These are phyloP conservation scores for Teleogryllus oceanicus DNA, from an alignment of 2,888 invertebrate genomes.

Conservation along the genomic window DNA sequence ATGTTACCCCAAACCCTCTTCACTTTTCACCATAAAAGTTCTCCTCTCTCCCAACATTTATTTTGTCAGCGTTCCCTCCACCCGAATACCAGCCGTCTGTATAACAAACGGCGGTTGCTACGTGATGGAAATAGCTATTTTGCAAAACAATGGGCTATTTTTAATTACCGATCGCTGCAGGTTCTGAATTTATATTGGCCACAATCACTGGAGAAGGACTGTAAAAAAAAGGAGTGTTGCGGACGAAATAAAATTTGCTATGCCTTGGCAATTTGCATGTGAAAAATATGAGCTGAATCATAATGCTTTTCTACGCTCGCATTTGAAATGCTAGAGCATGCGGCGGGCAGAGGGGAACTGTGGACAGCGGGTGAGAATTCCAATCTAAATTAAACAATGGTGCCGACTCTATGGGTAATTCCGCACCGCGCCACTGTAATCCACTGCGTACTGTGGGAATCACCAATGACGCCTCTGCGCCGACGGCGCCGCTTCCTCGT, in stretches of 20 bases:
- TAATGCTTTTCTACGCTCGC: background rate
- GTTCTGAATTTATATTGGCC: background rate
- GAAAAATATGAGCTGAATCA: background rate
- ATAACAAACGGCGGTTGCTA: background rate
- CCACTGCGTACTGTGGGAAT: background rate
- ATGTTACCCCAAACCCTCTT: too few species aligned
- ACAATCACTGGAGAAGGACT: background rate
- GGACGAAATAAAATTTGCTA: background rate
- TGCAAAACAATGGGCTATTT: background rate
- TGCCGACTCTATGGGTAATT: background rate
- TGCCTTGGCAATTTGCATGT: background rate
- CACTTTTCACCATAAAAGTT: too few species aligned
- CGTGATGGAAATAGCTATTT: background rate
- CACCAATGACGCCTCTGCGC: background rate
- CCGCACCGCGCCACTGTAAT: background rate
- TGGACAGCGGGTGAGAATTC: background rate
- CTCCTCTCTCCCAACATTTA: too few species aligned
- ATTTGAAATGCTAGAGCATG: background rate
- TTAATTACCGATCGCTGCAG: background rate
- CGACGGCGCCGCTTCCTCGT: background rate
- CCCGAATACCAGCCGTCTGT: background rate
- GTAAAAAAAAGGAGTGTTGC: background rate
- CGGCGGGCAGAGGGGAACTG: background rate
- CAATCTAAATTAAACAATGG: constrained; percentile 10
- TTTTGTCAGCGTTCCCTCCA: too few species aligned